A percentile compares a stretch with the other conserved stretches of the same genome.
These are phyloP conservation scores for Sebastiscus tertius DNA, from an alignment of 2,797 vertebrate species.

Conservation along the genomic window DNA sequence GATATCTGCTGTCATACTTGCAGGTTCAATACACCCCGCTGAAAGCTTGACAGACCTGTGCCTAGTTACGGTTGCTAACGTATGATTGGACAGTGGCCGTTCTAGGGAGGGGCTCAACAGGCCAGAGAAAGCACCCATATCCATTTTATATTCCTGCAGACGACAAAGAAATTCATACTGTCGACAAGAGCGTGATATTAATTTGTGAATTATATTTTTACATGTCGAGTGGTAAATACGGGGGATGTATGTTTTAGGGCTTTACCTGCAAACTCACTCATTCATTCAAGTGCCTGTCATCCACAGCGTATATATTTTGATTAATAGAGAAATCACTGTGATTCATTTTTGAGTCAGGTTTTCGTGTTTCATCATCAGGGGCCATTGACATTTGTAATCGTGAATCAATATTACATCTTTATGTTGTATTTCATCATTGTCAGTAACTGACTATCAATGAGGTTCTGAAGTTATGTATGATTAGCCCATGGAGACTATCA, in stretches of 20 bases:
- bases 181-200: background rate
- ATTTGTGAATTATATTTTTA: constrained; percentile 28
- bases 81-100: too few species aligned
- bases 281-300: constrained; percentile 43
- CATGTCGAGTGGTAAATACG: constrained; percentile 31
- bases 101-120: background rate
- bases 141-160: constrained; percentile 34
- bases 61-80: too few species aligned
- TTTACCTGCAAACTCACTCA: constrained; percentile 16
- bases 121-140: background rate
- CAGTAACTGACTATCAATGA: background rate
- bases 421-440: background rate
- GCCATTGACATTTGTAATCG: constrained; percentile 2
- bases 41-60: too few species aligned
- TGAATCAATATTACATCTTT: constrained; percentile 17
- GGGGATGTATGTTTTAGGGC: constrained; percentile 17
- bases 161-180: background rate
- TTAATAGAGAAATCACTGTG: constrained; percentile 7
- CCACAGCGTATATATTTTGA: constrained; percentile 30
- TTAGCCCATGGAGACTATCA: constrained; percentile 10
- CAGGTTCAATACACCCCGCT: too few species aligned
- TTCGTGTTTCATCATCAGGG: constrained; percentile 14
- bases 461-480: background rate
- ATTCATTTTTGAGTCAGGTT: background rate
- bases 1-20: too few species aligned